Evolutionary conservation across 2,113 vertebrate genomes (phyloP), one percentile per base, ranked within the genome.

Genomic region (Fregata magnificens): DNA sequence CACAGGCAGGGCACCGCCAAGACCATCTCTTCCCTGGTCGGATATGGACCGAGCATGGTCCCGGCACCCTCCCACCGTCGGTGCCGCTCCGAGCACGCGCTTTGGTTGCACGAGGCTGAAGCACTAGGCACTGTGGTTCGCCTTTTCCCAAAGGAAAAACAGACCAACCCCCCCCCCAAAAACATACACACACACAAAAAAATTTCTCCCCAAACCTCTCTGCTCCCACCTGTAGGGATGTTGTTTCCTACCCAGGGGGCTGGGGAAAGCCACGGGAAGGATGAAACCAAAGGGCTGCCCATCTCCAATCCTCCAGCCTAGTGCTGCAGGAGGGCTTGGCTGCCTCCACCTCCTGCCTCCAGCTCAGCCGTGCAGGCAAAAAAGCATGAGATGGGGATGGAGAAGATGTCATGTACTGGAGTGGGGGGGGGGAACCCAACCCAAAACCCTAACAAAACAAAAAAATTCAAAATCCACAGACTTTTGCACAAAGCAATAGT

Each of bases 91-190:
- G 0, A 86, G 82, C 74, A 34, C 36, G 3, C 3, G 10, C 58
- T 86, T 78, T 52, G 81, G 45, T n/a, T 61, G 55, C 61, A 6
- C 7, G 40, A 83, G 45, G 76, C 91, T 14, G 62, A 80, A 91
- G 86, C 86, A 2, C 13, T 59, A 98, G 96, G 97, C 97, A 97
- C 96, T 96, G 88, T 87, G 96, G 95, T 95, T 96, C 42, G 0
- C 88, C 90, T 96, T 96, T 89, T 88, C 86, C 85, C 65, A 88
- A 77, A 78, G 85, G 79, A 67, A 93, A 92, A 95, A 79, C 70
- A 85, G 79, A 93, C 52, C 56, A 55, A 74, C 7, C 11, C 31
- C 42, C 34, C 32, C 34, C 11, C 3, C 20, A 45, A 74, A 42
- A 28, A 44, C 9, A 40, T 7, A 32, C 21, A 69, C 15, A 34